These are phyloP conservation scores for Oreotrochilus melanogaster DNA, from an alignment of 2,113 vertebrate species.

Conservation along the genomic window DNA sequence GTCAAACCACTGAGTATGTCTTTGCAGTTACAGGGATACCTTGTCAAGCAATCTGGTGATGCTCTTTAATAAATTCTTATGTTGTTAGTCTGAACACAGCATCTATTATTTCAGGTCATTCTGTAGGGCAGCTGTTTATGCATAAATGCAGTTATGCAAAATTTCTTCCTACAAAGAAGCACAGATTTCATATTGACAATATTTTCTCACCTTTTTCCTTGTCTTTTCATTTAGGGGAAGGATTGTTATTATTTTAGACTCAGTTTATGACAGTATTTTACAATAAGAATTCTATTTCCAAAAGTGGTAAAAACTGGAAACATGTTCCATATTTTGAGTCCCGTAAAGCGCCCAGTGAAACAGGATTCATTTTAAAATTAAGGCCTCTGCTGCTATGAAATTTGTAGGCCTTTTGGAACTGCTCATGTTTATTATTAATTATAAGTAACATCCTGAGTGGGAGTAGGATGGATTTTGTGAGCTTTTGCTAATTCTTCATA, in stretches of 20 bases:
- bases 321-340: background rate
- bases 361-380: background rate
- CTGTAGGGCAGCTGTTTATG: background rate
- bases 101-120: background rate
- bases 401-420: background rate
- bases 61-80: background rate
- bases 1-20: background rate
- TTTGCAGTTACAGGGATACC: background rate
- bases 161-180: background rate
- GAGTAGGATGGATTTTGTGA: background rate
- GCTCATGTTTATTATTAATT: background rate
- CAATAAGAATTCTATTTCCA: background rate
- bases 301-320: background rate
- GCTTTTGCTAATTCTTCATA: background rate
- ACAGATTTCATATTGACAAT: background rate
- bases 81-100: background rate
- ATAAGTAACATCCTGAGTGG: background rate
- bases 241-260: background rate
- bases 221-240: background rate
- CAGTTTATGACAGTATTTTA: background rate
- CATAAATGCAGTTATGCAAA: constrained; percentile 6
- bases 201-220: background rate
- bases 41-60: background rate
- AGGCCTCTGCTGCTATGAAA: background rate
- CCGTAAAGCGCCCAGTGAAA: background rate